Evolutionary conservation across 2,888 invertebrate species (phyloP), one percentile per base, ranked within the genome.

Genomic region (Criorhina ranunculi): DNA sequence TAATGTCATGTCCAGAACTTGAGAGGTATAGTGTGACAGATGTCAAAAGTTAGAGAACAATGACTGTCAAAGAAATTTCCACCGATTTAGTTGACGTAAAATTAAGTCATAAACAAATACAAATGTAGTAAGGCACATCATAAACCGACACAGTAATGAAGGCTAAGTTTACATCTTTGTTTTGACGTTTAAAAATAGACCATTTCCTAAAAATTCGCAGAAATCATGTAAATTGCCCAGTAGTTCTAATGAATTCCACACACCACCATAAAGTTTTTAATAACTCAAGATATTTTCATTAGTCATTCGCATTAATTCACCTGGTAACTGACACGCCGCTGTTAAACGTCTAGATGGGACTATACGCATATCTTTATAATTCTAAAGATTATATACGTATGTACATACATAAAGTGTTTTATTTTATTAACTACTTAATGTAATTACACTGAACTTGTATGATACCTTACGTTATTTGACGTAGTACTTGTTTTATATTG

Each of bases 321-420:
- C 53, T 75, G 53, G 67, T 81, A 70, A 76, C 64, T 59, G 5
- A 12, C 12, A 59, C 15, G n/a, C n/a, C n/a, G n/a, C n/a, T n/a
- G 24, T 31, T 31, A 24, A 42, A 8, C 5, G 9, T 33, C 15
- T 12, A 24, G 7, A 51, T 7, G 35, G n/a, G 4, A 24, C 24
- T 24, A 24, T 24, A 24, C 24, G 24, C 37, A 44, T 55, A 53
- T 42, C 42, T 55, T 42, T 67, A 42, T 44, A 11, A 9, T n/a
- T 19, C 15, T 12, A n/a, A 8, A 33, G 33, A 66, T 66, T 17
- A 35, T 64, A 24, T 64, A 64, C 5, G 24, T 49, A n/a, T n/a
- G n/a, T n/a, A n/a, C 9, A 35, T 35, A 44, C 31, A 42, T 40
- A 9, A 42, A 5, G 29, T 24, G 29, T 29, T 42, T 24, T 9